Conservation (phyloP, 2,888 invertebrate genomes). For the Catocala sponsa region DNA sequence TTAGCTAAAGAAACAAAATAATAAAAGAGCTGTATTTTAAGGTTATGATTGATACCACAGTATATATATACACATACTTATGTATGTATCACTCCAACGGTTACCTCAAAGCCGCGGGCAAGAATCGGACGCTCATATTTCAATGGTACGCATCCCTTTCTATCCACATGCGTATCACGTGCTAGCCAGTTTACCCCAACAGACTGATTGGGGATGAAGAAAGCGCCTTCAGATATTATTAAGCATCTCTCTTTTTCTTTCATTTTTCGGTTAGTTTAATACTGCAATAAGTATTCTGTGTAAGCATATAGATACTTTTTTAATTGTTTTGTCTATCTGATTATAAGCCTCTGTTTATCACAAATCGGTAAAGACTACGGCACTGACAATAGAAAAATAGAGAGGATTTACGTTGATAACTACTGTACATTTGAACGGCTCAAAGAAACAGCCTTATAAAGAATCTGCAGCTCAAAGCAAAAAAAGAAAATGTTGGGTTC, state of each 20-base stretch:
- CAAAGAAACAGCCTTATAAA: too few relatives aligned
- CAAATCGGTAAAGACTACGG: too few relatives aligned
- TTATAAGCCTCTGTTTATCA: too few relatives aligned
- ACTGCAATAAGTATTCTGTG: slow-evolving; percentile 10
- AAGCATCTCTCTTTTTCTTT: slow-evolving; percentile 27
- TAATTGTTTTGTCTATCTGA: not conserved
- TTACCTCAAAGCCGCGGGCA: slow-evolving; percentile 21
- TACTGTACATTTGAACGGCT: too few relatives aligned
- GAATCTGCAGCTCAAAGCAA: too few relatives aligned
- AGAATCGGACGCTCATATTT: slow-evolving; percentile 43
- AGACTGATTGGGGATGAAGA: slow-evolving; percentile 62
- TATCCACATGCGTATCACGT: slow-evolving; percentile 62
- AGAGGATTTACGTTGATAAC: too few relatives aligned
- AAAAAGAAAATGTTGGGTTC: too few relatives aligned
- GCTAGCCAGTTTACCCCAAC: slow-evolving; percentile 56
- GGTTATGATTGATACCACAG: too few relatives aligned
- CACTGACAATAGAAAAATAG: too few relatives aligned
- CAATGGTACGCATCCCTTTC: slow-evolving; percentile 38
- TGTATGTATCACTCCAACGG: slow-evolving; percentile 2
- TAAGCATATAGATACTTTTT: not conserved
- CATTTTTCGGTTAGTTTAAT: slow-evolving; percentile 41
- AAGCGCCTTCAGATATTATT: slow-evolving; percentile 48
- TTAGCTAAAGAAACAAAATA: too few relatives aligned
- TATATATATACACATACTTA: not conserved
- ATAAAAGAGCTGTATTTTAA: too few relatives aligned